Evolutionary conservation across 1,140 invertebrate species (phyloP), one percentile per base, ranked within the genome.

Genomic region (Magallana angulata): DNA sequence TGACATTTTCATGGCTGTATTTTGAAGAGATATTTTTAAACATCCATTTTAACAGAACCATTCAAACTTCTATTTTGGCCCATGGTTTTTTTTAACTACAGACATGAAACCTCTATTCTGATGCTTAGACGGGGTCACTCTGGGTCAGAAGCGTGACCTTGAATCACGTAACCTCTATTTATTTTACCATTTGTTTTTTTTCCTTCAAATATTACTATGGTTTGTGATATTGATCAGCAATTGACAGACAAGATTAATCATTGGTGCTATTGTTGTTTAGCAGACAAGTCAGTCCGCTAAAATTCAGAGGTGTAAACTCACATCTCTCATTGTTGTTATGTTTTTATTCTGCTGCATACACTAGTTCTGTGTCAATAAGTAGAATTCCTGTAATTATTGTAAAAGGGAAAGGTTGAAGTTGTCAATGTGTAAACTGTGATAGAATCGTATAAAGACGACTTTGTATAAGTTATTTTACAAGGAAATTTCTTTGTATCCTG

Each of bases 141-240:
- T 76, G 68, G 68, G 68, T 30, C 68, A 76, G 9, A 9, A 30
- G 68, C 36, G 0, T 76, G 24, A 76, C 68, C 68, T 76, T 76
- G 18, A 30, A 76, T 76, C 24, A 2, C 36, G 30, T 18, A 30
- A 76, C 68, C 68, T 76, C 68, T 76, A 76, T 76, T 76, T 76
- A 76, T 76, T 76, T 76, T 76, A 76, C 30, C 68, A 76, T 71
- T 71, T 11, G 24, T 76, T 76, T 76, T 24, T 76, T 62, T 76
- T 76, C 12, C 12, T 30, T 12, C 24, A 76, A 48, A 48, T 48
- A 48, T 48, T 48, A 48, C 36, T 48, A 48, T 48, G 24, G 68
- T 76, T 76, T 76, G 68, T 76, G 68, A 76, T 76, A 76, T 76
- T 76, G 68, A 76, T 76, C 68, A 76, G 68, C 24, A 76, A 30